Conservation (phyloP, 2,797 vertebrate species). For the Sitta carolinensis region DNA sequence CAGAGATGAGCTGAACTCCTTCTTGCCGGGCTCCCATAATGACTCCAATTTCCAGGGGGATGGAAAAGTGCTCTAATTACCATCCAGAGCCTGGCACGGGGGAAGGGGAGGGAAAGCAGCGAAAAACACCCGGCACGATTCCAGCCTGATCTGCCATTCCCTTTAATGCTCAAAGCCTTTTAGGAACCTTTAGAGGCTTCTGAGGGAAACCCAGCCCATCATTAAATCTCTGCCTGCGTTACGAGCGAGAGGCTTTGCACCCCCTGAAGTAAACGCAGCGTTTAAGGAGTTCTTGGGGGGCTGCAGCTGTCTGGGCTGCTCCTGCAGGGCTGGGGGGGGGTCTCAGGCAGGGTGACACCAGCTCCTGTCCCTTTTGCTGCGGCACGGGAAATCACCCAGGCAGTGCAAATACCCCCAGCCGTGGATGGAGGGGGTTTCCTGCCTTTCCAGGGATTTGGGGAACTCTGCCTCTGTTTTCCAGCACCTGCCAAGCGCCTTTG, state of each 20-base stretch:
- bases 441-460: background rate
- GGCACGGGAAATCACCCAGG: background rate
- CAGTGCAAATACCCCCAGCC: background rate
- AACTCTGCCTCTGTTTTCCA: background rate
- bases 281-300: background rate
- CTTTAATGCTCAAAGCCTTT: slow-evolving; percentile 31
- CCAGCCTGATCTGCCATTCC: background rate
- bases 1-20: background rate
- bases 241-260: slow-evolving; percentile 1
- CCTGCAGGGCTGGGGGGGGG: background rate
- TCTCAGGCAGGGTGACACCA: background rate
- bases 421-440: background rate
- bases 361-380: background rate
- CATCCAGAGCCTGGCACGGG: background rate
- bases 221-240: background rate
- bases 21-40: background rate
- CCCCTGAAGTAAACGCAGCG: background rate
- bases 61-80: background rate
- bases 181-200: slow-evolving; percentile 3
- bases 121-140: background rate
- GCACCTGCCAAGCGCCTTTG: accelerated
- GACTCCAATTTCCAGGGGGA: background rate
- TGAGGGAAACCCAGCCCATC: background rate
- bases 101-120: background rate
- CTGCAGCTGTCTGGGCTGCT: background rate